Evolutionary conservation across 1,140 invertebrate species (phyloP).

Genomic region (Diabrotica virgifera): DNA sequence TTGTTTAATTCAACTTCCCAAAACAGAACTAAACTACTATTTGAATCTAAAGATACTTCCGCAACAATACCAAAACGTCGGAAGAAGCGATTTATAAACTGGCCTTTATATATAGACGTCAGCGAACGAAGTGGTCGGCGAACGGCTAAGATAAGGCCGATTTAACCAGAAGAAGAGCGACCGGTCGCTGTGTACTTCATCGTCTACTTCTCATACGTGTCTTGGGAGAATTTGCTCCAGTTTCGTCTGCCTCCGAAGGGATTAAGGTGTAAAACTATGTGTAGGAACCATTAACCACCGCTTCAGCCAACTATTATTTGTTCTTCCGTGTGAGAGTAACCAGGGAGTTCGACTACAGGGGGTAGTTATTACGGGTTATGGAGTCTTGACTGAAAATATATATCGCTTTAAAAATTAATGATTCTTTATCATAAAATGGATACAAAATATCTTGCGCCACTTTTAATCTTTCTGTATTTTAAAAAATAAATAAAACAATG

Average conservation of each 20-base stretch:
- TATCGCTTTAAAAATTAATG: no score
- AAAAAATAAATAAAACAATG: no score
- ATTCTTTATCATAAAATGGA: no score
- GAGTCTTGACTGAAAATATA: no score
- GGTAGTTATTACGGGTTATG: no score
- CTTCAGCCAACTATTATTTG: neutral
- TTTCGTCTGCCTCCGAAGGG: neutral
- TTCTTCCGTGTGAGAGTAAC: no score
- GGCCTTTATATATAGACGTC: neutral
- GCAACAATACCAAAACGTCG: neutral
- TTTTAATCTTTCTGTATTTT: no score
- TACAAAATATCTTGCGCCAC: no score
- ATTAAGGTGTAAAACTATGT: constrained; percentile 3
- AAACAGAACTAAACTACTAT: neutral
- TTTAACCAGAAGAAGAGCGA: neutral
- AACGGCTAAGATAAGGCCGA: constrained; percentile 1
- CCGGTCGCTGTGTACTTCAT: neutral
- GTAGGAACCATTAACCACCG: neutral
- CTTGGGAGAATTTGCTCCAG: neutral
- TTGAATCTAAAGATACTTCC: neutral
- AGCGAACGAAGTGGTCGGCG: neutral
- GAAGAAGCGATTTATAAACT: neutral
- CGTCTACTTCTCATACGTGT: neutral
- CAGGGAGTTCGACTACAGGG: no score
- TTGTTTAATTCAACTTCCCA: neutral